Base-by-base conservation (phyloP, 35 echinoderm and acorn worm species). In the Hemicentrotus pulcherrimus region DNA sequence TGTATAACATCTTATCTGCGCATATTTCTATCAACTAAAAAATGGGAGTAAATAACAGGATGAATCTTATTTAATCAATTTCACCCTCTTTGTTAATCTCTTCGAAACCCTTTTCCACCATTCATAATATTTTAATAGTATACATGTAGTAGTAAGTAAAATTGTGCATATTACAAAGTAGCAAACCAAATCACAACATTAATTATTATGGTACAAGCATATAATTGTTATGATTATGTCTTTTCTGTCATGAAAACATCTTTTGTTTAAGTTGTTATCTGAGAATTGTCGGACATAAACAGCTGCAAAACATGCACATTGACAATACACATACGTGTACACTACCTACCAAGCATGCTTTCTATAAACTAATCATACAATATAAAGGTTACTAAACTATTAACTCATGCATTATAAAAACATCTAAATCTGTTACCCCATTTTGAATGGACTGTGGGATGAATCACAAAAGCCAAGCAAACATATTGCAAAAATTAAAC, bases 401-500 rank as follows among this genome's bases (percentile, higher is more conserved):
- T 45, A 45, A 78, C 10, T 32, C 48, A 78, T 78, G 65, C 65
- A 78, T 78, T 78, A 91, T 46, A 91, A 91, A 41, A 91, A 91
- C 6, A 46, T 91, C 47, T 91, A 41, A 46, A 46, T 91, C 47
- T 48, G 33, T 91, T 91, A 46, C 47, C 88, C 33, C 28, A 22
- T 91, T 91, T 5, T 91, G 88, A 22, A 91, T 91, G 47, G 88
- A 46, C 47, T 91, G 47, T 91, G 88, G 47, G 47, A 48, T 91
- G 94, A 58, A 61, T 60, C 35, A 94, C 32, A 94, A 61, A 61
- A 60, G 61, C 48, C 47, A 94, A 60, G 61, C 94, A 48, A 94
- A 41, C 19, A 71, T 88, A 55, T 33, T 46, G 28, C 61, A 47
- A 33, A 95, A 86, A 47, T 28, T 87, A 86, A 45, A 94, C 58